A percentile compares a stretch with the other conserved stretches of the same genome.
Conservation (phyloP, 1,140 invertebrate species). For the Leguminivora glycinivorella region DNA sequence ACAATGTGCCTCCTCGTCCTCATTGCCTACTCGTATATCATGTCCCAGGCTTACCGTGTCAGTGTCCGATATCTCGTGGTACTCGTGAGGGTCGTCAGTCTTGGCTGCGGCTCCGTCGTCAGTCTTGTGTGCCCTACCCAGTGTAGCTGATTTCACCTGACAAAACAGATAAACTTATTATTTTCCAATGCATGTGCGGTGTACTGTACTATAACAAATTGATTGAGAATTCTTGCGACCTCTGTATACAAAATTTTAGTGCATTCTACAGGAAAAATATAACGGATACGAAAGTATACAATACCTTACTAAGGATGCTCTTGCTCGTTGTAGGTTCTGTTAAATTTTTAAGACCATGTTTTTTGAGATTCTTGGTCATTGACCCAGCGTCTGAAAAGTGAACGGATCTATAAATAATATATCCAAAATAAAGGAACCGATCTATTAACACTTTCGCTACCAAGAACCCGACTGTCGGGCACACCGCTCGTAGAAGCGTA, state of each 20-base stretch:
- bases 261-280: too few species aligned
- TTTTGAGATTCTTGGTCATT: constrained; percentile 48
- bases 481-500: too few species aligned
- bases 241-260: too few species aligned
- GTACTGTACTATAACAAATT: too few species aligned
- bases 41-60: constrained; percentile 78
- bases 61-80: constrained; percentile 95
- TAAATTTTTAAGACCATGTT: constrained; percentile 41
- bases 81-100: constrained; percentile 84
- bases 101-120: constrained; percentile 42
- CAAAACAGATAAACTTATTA: not conserved
- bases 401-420: not conserved
- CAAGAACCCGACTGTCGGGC: too few species aligned
- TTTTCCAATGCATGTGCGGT: too few species aligned
- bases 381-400: constrained; percentile 41
- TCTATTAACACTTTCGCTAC: too few species aligned
- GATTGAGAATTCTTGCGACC: too few species aligned
- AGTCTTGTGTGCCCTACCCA: constrained; percentile 53
- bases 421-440: too few species aligned
- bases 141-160: constrained; percentile 62
- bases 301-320: constrained; percentile 64
- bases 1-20: too few species aligned
- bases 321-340: constrained; percentile 59
- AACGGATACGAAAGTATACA: constrained; percentile 18
- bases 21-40: not conserved